phyloP scores from a whole-genome alignment of 2,797 vertebrate species.

The Dromococcyx pavoninus region DNA sequence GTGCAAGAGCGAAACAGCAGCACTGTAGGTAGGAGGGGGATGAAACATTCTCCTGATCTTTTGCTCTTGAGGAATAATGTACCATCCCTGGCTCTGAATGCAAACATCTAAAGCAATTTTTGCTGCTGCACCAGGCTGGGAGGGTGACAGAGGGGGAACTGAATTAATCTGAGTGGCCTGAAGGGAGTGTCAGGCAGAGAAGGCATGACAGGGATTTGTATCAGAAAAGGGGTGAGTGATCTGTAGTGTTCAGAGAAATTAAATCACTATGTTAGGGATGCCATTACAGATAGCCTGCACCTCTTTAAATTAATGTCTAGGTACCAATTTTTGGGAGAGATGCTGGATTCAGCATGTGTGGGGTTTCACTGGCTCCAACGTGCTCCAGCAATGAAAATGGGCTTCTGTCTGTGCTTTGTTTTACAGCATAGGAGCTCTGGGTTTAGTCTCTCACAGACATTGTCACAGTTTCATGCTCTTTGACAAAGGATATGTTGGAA shows the following conservation, averaged over 20 bases:
- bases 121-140: neutral
- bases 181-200: neutral
- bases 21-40: neutral
- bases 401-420: neutral
- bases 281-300: neutral
- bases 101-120: neutral
- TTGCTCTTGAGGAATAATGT: neutral
- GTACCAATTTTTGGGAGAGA: neutral
- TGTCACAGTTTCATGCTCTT: neutral
- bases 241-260: neutral
- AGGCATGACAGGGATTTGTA: neutral
- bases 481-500: accelerated
- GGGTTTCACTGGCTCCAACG: neutral
- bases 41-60: neutral
- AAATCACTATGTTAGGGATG: neutral
- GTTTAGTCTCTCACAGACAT: neutral
- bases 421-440: neutral
- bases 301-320: neutral
- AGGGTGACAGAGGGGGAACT: neutral
- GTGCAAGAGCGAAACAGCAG: neutral
- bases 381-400: neutral
- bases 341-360: neutral
- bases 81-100: neutral
- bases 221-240: no score
- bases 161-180: neutral